Percentiles rank a stretch among this genome's conserved stretches.
Conservation (phyloP, 2,113 vertebrate genomes). For the Pipra filicauda region DNA sequence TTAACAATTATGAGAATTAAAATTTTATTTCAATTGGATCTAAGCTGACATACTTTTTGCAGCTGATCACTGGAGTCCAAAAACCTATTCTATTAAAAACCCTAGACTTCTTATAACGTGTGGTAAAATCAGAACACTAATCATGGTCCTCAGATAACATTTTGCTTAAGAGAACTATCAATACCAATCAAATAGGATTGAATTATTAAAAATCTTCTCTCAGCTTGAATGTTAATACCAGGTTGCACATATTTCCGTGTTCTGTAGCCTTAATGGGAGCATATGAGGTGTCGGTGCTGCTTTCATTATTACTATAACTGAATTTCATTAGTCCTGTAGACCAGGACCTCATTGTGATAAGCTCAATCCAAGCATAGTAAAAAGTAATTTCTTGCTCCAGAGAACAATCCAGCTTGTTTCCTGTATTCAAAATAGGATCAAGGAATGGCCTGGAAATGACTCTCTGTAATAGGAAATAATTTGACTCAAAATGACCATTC, state of each 20-base stretch:
- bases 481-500: background rate
- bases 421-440: background rate
- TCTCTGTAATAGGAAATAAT: background rate
- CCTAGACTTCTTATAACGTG: background rate
- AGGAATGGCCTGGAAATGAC: background rate
- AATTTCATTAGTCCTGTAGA: background rate
- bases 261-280: background rate
- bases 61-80: background rate
- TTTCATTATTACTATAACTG: background rate
- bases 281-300: background rate
- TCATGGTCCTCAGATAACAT: background rate
- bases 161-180: background rate
- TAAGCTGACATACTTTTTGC: background rate
- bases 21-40: background rate
- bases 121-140: background rate
- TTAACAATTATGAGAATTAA: background rate
- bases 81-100: background rate
- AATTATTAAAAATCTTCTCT: background rate
- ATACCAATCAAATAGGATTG: background rate
- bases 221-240: background rate
- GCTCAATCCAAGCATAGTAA: background rate
- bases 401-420: background rate
- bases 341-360: background rate
- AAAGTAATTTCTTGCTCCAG: background rate
- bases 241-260: background rate